Base-by-base conservation (phyloP, 2,113 vertebrate genomes). In the Sinocyclocheilus grahami region DNA sequence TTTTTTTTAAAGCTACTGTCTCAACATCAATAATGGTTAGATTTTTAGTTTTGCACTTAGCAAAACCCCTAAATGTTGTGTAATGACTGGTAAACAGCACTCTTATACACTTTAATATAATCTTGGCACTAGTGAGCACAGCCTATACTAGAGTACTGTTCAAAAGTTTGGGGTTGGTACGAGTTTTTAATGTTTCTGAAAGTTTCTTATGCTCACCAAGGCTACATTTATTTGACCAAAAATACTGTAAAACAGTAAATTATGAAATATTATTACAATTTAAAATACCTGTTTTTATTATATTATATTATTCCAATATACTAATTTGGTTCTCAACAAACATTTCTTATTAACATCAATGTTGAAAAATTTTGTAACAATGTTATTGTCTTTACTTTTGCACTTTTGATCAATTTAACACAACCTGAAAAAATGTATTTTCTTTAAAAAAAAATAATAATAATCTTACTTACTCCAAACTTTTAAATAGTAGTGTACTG, bases 51-150 rank as follows among this genome's bases (percentile, higher is more conserved):
- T n/a, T 80, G 7, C n/a, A 55, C 14, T 30, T n/a, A 12, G 8
- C 69, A 58, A 78, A 77, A 67, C 33, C 16, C 6, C 53, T 2
- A 82, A 8, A 58, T 13, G 30, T 74, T 72, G 39, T 46, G n/a
- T 65, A 65, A 62, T 2, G 27, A 37, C 37, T 85, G 6, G 79
- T 75, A 76, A 82, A 20, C 37, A 12, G 60, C 78, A 75, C 24
- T 60, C 55, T 78, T 22, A 62, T 39, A 53, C n/a, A 82, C 48
- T 58, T 81, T 55, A 72, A 55, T 37, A 46, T 51, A 55, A n/a
- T 51, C 75, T 84, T 88, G 85, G 87, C 87, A 88, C 63, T 71
- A 83, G 27, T 83, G 65, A 83, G 75, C 80, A 55, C 55, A 83
- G 51, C 20, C 6, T 62, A 13, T 42, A 65, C n/a, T 69, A 55